phyloP scores from a whole-genome alignment of 2,113 vertebrate genomes.

The Carlito syrichta region DNA sequence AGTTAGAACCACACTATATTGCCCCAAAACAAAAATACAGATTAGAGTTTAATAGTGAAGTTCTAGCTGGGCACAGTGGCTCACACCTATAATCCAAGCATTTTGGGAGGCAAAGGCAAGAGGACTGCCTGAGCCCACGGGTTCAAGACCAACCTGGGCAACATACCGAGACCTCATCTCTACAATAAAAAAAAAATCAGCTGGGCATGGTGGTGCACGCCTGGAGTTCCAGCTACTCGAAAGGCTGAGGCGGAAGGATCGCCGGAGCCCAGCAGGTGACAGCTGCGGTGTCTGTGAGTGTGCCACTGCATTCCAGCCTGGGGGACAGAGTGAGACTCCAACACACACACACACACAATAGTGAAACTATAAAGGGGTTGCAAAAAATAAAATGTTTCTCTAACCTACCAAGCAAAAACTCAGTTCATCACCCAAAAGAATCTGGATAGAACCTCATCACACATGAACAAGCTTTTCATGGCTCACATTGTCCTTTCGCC shows the following conservation, averaged over 20 bases:
- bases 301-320: background rate
- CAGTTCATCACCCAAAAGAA: background rate
- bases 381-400: background rate
- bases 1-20: background rate
- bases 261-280: background rate
- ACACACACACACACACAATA: background rate
- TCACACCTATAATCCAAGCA: background rate
- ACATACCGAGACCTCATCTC: background rate
- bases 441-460: too few relatives aligned
- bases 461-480: fast-evolving
- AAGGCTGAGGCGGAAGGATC: background rate
- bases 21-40: background rate
- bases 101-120: background rate
- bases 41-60: background rate
- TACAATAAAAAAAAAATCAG: background rate
- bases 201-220: too few relatives aligned
- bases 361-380: background rate
- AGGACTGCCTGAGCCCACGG: background rate
- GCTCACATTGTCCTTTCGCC: background rate
- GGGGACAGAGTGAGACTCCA: background rate
- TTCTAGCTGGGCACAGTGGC: background rate
- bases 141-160: background rate
- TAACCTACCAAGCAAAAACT: background rate
- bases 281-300: background rate
- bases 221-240: background rate